Evolutionary conservation across 2,797 vertebrate species (phyloP).

Genomic region (Lemur catta): DNA sequence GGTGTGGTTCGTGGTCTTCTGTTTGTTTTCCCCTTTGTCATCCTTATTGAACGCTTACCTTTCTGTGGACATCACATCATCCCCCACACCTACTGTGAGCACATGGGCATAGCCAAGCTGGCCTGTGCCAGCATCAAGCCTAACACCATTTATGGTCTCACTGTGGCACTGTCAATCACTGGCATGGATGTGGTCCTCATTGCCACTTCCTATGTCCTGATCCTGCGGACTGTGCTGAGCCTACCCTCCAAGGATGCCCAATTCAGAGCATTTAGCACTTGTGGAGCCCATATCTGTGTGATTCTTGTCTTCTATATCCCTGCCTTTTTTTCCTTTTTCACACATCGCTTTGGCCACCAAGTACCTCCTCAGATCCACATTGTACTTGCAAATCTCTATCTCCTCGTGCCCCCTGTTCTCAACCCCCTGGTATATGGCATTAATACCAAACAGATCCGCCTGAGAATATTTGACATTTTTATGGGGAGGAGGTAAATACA

Average conservation of each 20-base stretch:
- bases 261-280: constrained; percentile 70
- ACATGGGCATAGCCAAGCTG: constrained; percentile 76
- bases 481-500: not conserved
- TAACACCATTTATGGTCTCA: constrained; percentile 72
- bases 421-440: constrained; percentile 74
- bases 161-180: constrained; percentile 64
- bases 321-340: constrained; percentile 74
- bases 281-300: constrained; percentile 74
- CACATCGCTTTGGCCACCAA: constrained; percentile 63
- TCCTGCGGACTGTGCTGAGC: constrained; percentile 54
- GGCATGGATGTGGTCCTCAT: constrained; percentile 73
- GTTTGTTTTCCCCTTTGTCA: constrained; percentile 71
- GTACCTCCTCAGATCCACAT: constrained; percentile 69
- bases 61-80: constrained; percentile 66
- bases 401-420: constrained; percentile 71
- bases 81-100: constrained; percentile 71
- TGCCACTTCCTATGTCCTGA: constrained; percentile 52
- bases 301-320: constrained; percentile 76
- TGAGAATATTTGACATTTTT: constrained; percentile 36
- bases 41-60: constrained; percentile 63
- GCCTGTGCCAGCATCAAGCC: constrained; percentile 71
- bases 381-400: constrained; percentile 75
- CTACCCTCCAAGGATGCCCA: constrained; percentile 70
- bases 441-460: constrained; percentile 70
- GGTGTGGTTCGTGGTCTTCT: constrained; percentile 50